These are phyloP conservation scores for Megaceryle alcyon DNA, from an alignment of 2,797 vertebrate species.

Conservation along the genomic window DNA sequence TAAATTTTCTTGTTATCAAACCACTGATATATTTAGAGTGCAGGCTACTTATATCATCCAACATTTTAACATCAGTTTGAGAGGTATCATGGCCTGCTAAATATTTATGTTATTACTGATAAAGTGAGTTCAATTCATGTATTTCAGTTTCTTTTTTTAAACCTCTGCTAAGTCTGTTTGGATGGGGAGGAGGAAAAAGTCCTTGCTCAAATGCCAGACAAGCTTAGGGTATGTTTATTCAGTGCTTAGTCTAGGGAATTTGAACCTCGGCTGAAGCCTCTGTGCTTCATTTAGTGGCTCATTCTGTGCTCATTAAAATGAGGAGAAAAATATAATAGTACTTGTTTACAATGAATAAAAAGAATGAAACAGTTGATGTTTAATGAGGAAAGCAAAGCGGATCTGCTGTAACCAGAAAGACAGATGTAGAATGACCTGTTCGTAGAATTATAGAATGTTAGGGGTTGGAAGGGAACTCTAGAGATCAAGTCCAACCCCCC, in stretches of 20 bases:
- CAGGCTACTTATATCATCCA: neutral
- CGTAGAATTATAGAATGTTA: no score
- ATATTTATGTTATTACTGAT: neutral
- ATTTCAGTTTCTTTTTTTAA: neutral
- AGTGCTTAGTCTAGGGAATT: neutral
- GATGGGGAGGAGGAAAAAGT: neutral
- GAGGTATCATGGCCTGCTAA: neutral
- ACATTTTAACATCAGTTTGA: conserved; percentile 1
- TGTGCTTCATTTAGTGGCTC: neutral
- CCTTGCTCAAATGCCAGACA: neutral
- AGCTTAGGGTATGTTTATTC: neutral
- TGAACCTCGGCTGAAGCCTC: neutral
- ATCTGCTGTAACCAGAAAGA: neutral
- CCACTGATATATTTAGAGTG: neutral
- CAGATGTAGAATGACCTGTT: neutral
- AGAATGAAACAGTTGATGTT: neutral
- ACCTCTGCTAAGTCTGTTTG: neutral
- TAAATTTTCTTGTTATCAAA: conserved; percentile 38
- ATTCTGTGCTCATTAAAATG: neutral
- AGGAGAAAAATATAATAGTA: neutral
- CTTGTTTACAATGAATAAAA: neutral
- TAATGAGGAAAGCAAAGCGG: neutral
- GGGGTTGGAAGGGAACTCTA: no score
- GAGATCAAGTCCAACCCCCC: no score
- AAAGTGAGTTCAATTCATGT: neutral